phyloP scores from a whole-genome alignment of 2,888 invertebrate genomes.

The Eupelmus urozonus region DNA sequence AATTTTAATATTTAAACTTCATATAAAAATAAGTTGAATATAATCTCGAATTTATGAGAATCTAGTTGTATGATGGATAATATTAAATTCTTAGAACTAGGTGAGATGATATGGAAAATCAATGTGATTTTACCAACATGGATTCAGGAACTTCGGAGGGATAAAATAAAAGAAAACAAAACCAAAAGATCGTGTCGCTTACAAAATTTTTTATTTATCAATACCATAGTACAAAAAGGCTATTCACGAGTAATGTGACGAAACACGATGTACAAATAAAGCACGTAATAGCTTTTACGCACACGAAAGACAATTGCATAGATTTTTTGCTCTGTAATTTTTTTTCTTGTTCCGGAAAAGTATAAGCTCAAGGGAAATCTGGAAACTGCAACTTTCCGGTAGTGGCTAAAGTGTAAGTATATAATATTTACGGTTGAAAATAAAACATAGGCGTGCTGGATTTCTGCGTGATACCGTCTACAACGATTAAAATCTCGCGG shows the following conservation, averaged over 20 bases:
- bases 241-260: conserved; percentile 60
- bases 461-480: conserved; percentile 29
- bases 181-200: conserved; percentile 62
- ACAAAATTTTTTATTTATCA: conserved; percentile 72
- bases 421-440: conserved; percentile 51
- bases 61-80: too few species aligned
- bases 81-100: conserved; percentile 1
- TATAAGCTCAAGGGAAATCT: conserved; percentile 43
- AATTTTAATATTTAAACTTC: too few species aligned
- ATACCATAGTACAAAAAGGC: conserved; percentile 75
- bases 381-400: conserved; percentile 36
- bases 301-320: conserved; percentile 55
- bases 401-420: conserved; percentile 15
- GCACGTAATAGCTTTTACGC: conserved; percentile 56
- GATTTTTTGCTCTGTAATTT: conserved; percentile 36
- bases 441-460: conserved; percentile 49
- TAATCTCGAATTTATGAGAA: too few species aligned
- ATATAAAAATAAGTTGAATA: too few species aligned
- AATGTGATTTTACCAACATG: too few species aligned
- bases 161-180: conserved; percentile 31
- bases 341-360: conserved; percentile 41
- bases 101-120: neutral
- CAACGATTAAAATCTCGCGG: conserved; percentile 21
- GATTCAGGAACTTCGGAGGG: too few species aligned
- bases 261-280: conserved; percentile 64